These are phyloP conservation scores for Cacoxenus indagator DNA, from an alignment of 2,888 invertebrate genomes.

Conservation along the genomic window DNA sequence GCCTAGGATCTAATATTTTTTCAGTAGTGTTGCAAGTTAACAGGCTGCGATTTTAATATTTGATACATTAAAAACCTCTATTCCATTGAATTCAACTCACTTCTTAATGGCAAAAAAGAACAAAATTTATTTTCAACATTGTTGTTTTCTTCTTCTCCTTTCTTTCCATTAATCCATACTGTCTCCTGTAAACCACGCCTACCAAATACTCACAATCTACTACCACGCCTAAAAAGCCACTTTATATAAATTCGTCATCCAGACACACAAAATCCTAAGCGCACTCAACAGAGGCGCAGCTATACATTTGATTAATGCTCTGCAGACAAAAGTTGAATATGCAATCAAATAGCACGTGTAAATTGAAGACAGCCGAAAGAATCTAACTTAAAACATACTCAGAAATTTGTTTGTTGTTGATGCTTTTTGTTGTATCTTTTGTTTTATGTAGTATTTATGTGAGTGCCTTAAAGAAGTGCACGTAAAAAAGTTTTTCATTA, in stretches of 20 bases:
- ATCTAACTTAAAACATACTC: background rate
- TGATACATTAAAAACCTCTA: no score
- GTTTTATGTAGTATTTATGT: background rate
- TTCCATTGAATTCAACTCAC: background rate
- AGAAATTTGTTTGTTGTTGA: background rate
- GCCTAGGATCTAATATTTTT: no score
- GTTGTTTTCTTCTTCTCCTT: background rate
- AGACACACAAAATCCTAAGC: background rate
- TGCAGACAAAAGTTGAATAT: slow-evolving; percentile 1
- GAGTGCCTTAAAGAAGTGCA: background rate
- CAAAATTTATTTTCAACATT: background rate
- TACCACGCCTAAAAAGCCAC: background rate
- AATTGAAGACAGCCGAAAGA: background rate
- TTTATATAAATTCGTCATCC: background rate
- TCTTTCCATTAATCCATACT: background rate
- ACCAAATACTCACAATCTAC: background rate
- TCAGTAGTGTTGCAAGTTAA: no score
- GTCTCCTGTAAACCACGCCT: background rate
- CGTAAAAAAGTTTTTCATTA: slow-evolving; percentile 15
- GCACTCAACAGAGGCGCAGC: background rate
- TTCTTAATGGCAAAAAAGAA: background rate
- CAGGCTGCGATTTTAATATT: no score
- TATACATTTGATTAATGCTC: slow-evolving; percentile 7
- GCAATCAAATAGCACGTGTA: background rate
- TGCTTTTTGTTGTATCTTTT: background rate